Base-by-base conservation (phyloP, 2,888 invertebrate species). In the Xanthorhoe designata region DNA sequence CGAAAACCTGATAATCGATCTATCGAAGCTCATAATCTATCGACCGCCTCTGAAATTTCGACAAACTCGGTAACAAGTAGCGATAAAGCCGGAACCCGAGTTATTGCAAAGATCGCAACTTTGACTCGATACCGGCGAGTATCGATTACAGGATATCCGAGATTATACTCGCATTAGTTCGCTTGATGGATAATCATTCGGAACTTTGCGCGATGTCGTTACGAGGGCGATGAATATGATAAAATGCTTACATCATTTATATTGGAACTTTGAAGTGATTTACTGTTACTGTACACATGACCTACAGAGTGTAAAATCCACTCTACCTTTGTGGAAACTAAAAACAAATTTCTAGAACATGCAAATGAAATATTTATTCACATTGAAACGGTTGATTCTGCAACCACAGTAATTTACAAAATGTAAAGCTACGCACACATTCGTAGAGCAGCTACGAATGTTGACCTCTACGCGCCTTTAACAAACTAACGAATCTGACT, bases 61-160 rank as follows among this genome's bases (percentile, higher is more conserved):
- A 76, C 78, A 78, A 84, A 82, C 75, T 86, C 77, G 64, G 75
- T 83, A 86, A 85, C 82, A 79, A 84, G 82, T 72, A 29, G 60
- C 72, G 79, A 81, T 80, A 81, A 79, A 76, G 80, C 72, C 75
- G 68, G 74, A 78, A 78, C 75, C 75, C 75, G 78, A 81, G 81
- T 82, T 83, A 79, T 81, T 76, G 79, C 83, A 74, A 75, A 75
- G 75, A 77, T 74, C 64, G 70, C 72, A 79, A 76, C 70, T 75
- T 71, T 66, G 50, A 70, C 64, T 68, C 18, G 32, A 66, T 53
- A 63, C 55, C 59, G 57, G 49, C 52, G 71, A 69, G 68, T 67
- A 69, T 71, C 73, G 75, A 70, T 70, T 74, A 67, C 73, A 70
- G 74, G 73, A 69, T 70, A 71, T 72, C 61, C 60, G 70, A 73